Evolutionary conservation across 2,797 vertebrate species (phyloP).

Genomic region (Gallirallus australis): DNA sequence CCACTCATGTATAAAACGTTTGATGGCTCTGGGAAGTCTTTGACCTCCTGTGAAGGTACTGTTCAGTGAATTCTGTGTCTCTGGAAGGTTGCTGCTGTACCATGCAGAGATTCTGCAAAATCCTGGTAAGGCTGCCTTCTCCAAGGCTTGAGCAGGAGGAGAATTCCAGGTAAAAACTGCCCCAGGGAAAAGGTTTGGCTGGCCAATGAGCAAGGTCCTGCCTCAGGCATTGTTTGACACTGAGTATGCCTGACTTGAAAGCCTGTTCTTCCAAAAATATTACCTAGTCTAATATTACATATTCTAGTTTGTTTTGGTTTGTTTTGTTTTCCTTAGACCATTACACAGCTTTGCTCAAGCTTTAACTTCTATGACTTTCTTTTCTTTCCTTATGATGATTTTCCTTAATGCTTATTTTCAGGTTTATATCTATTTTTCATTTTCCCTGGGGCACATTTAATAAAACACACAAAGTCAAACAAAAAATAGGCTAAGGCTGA

Average conservation of each 20-base stretch:
- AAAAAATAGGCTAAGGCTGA: not conserved
- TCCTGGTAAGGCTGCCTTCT: not conserved
- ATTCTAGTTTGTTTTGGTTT: too few species aligned
- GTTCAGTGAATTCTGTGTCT: not conserved
- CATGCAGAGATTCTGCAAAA: not conserved
- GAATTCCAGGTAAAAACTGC: not conserved
- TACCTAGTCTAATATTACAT: not conserved
- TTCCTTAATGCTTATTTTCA: not conserved
- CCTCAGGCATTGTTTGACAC: not conserved
- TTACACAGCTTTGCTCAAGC: not conserved
- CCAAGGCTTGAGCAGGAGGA: not conserved
- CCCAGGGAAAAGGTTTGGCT: not conserved
- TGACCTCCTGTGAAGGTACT: rapidly evolving
- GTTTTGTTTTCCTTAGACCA: not conserved
- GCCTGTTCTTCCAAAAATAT: not conserved
- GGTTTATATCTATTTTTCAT: not conserved
- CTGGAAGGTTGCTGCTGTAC: not conserved
- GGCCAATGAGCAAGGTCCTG: not conserved
- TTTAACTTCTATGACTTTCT: not conserved
- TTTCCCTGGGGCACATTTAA: not conserved
- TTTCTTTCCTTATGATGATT: not conserved
- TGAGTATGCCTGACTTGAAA: not conserved
- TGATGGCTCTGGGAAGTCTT: not conserved
- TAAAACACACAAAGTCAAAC: not conserved
- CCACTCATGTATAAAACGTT: not conserved